Percentiles rank a stretch among this genome's conserved stretches.
phyloP scores from a whole-genome alignment of 2,797 vertebrate species.

The Diglossa cyanea region DNA sequence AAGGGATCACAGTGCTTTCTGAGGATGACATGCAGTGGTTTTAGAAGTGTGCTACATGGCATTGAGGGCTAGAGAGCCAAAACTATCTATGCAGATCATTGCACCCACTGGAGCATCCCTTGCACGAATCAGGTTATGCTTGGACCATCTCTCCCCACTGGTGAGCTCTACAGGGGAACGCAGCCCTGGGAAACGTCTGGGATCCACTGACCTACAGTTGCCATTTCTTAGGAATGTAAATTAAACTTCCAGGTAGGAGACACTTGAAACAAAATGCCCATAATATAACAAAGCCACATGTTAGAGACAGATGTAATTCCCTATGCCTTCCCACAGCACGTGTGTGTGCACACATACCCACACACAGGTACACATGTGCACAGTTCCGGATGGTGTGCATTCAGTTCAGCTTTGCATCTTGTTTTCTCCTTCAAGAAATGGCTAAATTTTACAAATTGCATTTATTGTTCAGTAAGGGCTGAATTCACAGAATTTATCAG shows the following conservation, averaged over 20 bases:
- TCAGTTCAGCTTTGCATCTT: neutral
- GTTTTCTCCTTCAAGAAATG: neutral
- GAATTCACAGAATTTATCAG: neutral
- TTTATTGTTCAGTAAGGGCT: neutral
- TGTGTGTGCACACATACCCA: neutral
- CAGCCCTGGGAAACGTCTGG: neutral
- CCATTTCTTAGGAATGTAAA: neutral
- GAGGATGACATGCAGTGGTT: neutral
- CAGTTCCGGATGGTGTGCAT: neutral
- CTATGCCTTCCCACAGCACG: fast-evolving
- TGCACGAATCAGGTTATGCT: neutral
- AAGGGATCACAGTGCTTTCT: neutral
- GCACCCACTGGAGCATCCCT: neutral
- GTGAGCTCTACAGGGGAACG: neutral
- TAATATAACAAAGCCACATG: neutral
- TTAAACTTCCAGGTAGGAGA: neutral
- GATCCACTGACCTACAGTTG: neutral
- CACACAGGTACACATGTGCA: no score
- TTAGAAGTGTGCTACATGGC: neutral
- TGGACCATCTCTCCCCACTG: neutral
- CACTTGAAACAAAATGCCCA: neutral
- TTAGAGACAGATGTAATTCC: neutral
- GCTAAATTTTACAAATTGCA: neutral
- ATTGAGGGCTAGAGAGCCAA: neutral
- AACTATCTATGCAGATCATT: neutral